Evolutionary conservation across 2,113 vertebrate species (phyloP).

Genomic region (Gavialis gangeticus): DNA sequence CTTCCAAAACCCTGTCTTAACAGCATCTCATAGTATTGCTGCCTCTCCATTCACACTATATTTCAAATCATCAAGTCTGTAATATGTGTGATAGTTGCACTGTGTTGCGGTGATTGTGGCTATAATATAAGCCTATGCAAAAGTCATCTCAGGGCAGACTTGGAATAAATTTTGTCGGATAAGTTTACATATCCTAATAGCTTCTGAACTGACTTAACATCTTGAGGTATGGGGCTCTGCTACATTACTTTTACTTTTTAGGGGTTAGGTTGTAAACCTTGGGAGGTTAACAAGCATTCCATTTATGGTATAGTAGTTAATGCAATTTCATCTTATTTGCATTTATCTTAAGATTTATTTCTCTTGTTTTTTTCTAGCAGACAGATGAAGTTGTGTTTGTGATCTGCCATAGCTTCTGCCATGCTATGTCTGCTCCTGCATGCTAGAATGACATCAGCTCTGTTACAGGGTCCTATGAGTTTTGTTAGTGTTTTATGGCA

Average conservation of each 20-base stretch:
- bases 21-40: background rate
- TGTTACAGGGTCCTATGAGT: background rate
- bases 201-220: slow-evolving; percentile 32
- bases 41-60: background rate
- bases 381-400: slow-evolving; percentile 51
- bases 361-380: slow-evolving; percentile 52
- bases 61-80: background rate
- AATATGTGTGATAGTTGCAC: background rate
- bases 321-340: slow-evolving; percentile 65
- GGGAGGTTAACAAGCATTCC: slow-evolving; percentile 67
- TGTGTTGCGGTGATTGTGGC: background rate
- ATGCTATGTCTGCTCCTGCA: slow-evolving; percentile 19
- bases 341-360: slow-evolving; percentile 64
- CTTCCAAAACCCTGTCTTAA: background rate
- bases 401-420: slow-evolving; percentile 36
- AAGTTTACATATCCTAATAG: slow-evolving; percentile 43
- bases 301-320: slow-evolving; percentile 57
- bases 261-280: slow-evolving; percentile 49
- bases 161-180: slow-evolving; percentile 8
- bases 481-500: background rate
- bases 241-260: slow-evolving; percentile 50
- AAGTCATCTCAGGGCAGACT: slow-evolving; percentile 24
- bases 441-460: background rate
- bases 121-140: slow-evolving; percentile 15
- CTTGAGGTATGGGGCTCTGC: slow-evolving; percentile 48